Percentiles rank a stretch among this genome's conserved stretches.
These are phyloP conservation scores for Masnerella sp. DNA, from an alignment of 2,888 invertebrate genomes.

Conservation along the genomic window DNA sequence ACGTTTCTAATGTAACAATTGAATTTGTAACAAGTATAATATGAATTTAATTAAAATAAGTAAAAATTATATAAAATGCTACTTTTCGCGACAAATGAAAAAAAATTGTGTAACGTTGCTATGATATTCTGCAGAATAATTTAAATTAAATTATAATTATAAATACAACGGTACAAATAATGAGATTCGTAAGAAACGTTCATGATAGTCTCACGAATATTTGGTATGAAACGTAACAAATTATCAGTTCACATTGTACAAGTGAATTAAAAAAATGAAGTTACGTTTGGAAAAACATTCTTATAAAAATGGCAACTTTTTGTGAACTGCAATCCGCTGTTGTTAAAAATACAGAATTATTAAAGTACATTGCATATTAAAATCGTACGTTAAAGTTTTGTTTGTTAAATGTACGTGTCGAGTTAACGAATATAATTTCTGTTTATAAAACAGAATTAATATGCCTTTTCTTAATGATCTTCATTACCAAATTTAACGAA, in stretches of 20 bases:
- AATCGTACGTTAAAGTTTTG: conserved; percentile 16
- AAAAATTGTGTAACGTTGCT: conserved; percentile 14
- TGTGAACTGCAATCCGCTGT: conserved; percentile 27
- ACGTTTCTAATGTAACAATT: conserved; percentile 25
- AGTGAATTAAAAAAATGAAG: neutral
- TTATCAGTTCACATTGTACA: conserved; percentile 33
- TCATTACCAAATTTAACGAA: neutral
- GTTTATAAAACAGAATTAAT: conserved; percentile 39
- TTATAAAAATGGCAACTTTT: neutral
- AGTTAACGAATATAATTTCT: conserved; percentile 38
- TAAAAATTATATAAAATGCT: conserved; percentile 12
- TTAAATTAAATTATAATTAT: conserved; percentile 29
- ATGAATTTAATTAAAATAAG: conserved; percentile 12
- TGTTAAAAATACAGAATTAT: conserved; percentile 8
- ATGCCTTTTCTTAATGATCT: conserved; percentile 22
- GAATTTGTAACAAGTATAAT: conserved; percentile 30
- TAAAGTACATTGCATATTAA: conserved; percentile 21
- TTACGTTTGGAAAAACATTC: neutral
- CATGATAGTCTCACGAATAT: conserved; percentile 46
- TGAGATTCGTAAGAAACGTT: conserved; percentile 47
- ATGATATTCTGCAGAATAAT: conserved; percentile 15
- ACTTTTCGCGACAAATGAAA: conserved; percentile 1
- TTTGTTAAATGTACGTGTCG: conserved; percentile 38
- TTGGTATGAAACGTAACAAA: conserved; percentile 43
- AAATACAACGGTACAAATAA: conserved; percentile 44